Percentiles rank a stretch among this genome's conserved stretches.
Evolutionary conservation across 2,888 invertebrate species (phyloP).

Genomic region (Spodoptera exigua): DNA sequence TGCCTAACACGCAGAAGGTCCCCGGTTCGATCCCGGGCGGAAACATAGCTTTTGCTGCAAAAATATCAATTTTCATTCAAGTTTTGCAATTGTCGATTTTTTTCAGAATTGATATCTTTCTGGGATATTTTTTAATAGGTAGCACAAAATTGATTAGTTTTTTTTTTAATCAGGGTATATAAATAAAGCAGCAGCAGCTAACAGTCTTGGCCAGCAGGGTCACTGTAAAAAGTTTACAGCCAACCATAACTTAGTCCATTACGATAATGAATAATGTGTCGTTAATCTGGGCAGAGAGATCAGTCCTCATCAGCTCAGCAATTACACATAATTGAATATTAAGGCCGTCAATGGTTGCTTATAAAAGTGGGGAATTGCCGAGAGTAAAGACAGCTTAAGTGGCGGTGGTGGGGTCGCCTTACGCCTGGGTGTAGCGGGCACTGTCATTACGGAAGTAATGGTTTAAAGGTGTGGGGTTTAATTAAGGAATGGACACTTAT

Average conservation of each 20-base stretch:
- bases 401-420: conserved; percentile 12
- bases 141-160: too few species aligned
- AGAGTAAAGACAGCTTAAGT: conserved; percentile 59
- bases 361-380: conserved; percentile 74
- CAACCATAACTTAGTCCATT: conserved; percentile 80
- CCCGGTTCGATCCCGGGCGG: conserved; percentile 97
- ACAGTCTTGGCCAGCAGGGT: conserved; percentile 57
- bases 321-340: conserved; percentile 86
- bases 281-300: conserved; percentile 74
- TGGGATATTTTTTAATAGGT: too few species aligned
- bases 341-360: conserved; percentile 78
- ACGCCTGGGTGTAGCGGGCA: conserved; percentile 25
- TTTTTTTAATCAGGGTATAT: too few species aligned
- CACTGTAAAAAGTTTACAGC: conserved; percentile 76
- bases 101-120: too few species aligned
- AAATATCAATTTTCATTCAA: background rate
- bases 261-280: conserved; percentile 84
- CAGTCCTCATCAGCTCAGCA: conserved; percentile 76
- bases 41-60: conserved; percentile 85
- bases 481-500: too few species aligned
- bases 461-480: background rate
- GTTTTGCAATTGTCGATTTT: too few species aligned
- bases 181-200: conserved; percentile 59
- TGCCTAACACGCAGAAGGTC: conserved; percentile 97
- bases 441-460: conserved; percentile 22